Evolutionary conservation across 1,140 invertebrate genomes (phyloP).

Genomic region (Brachionus calyciflorus): DNA sequence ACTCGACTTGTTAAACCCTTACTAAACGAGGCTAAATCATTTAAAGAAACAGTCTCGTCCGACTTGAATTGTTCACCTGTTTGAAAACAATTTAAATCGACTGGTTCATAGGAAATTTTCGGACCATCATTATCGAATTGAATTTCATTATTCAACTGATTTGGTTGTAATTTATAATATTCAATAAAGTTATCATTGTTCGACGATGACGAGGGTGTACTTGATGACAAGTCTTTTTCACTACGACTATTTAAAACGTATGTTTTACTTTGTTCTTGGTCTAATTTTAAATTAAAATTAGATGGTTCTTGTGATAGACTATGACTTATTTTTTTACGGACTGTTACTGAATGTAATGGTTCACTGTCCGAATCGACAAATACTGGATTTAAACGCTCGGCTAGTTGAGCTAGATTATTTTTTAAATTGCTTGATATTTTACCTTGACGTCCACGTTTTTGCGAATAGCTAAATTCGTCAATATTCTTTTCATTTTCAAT

Average conservation of each 20-base stretch:
- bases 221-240: conserved; percentile 4
- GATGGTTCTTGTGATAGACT: neutral
- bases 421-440: conserved; percentile 19
- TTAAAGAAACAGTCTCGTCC: neutral
- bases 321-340: neutral
- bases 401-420: neutral
- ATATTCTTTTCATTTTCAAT: conserved; percentile 25
- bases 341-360: neutral
- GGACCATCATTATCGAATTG: neutral
- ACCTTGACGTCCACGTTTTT: neutral
- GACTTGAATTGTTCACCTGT: conserved; percentile 13
- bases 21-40: conserved; percentile 13
- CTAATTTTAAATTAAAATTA: neutral
- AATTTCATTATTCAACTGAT: neutral
- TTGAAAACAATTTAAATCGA: conserved; percentile 9
- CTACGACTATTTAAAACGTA: neutral
- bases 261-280: neutral
- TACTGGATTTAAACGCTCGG: conserved; percentile 5
- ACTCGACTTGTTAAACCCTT: neutral
- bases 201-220: neutral
- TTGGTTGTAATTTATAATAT: conserved; percentile 21
- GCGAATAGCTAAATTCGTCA: neutral
- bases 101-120: neutral
- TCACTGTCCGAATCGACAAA: neutral
- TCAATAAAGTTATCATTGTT: neutral